phyloP scores from a whole-genome alignment of 2,797 vertebrate genomes.

The Telmatherina bonti region DNA sequence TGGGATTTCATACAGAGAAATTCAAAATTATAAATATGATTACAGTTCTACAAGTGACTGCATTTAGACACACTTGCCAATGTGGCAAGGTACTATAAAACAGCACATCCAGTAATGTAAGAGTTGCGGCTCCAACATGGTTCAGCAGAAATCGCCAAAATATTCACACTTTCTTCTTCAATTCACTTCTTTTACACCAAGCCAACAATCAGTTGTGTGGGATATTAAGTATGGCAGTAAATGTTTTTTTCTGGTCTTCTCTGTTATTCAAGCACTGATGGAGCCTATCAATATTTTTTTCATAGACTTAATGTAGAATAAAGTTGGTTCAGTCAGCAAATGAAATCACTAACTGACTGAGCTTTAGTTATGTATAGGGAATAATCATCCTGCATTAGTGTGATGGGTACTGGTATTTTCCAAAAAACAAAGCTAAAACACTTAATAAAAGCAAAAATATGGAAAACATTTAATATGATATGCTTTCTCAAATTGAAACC shows the following conservation, averaged over 20 bases:
- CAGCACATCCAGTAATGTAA: constrained; percentile 36
- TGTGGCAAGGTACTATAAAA: constrained; percentile 32
- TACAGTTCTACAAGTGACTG: constrained; percentile 38
- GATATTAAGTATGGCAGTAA: too few relatives aligned
- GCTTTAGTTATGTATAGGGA: background rate
- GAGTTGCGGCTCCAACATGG: constrained; percentile 43
- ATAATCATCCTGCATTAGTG: background rate
- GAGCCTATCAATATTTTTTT: too few relatives aligned
- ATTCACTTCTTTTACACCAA: background rate
- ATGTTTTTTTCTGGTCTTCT: too few relatives aligned
- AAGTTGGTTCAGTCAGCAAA: background rate
- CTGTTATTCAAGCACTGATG: too few relatives aligned
- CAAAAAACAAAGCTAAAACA: background rate
- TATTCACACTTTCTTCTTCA: constrained; percentile 15
- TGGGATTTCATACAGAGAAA: constrained; percentile 58
- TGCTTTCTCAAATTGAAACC: too few relatives aligned
- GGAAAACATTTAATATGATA: too few relatives aligned
- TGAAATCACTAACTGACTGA: background rate
- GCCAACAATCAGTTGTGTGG: too few relatives aligned
- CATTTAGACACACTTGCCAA: constrained; percentile 44
- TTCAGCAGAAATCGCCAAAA: constrained; percentile 29
- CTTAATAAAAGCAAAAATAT: too few relatives aligned
- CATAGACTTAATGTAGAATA: background rate
- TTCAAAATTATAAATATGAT: constrained; percentile 56
- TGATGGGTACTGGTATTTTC: background rate